Evolutionary conservation across 2,797 vertebrate genomes (phyloP).

Genomic region (Ptychobarbus kaznakovi): DNA sequence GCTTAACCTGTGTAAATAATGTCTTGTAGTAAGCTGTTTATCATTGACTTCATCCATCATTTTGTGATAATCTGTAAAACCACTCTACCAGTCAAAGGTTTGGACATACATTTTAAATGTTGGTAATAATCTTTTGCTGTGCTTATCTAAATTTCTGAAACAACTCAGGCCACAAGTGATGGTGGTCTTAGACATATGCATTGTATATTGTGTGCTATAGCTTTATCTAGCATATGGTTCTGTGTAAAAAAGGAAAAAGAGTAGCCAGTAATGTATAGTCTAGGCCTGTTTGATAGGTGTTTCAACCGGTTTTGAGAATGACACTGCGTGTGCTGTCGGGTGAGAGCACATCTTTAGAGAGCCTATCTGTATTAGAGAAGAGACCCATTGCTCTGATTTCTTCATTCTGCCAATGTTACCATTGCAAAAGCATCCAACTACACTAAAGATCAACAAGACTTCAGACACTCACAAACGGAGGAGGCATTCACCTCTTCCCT

Average conservation of each 20-base stretch:
- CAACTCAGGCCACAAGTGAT: not conserved
- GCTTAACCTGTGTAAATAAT: not conserved
- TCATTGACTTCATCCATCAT: not conserved
- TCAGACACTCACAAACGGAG: not conserved
- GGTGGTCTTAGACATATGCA: not conserved
- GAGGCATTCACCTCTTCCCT: conserved; percentile 13
- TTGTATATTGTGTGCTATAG: not conserved
- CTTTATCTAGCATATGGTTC: not conserved
- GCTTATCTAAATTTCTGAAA: not conserved
- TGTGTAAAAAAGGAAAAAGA: not conserved
- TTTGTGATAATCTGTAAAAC: not conserved
- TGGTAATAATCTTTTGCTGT: too few relatives aligned
- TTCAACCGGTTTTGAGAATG: not conserved
- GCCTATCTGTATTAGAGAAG: not conserved
- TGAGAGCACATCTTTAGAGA: not conserved
- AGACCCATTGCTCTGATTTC: not conserved
- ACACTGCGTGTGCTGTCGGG: not conserved
- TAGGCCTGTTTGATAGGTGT: not conserved
- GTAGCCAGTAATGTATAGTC: not conserved
- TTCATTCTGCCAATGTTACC: not conserved
- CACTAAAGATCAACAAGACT: not conserved
- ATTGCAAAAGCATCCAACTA: not conserved
- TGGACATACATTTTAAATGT: not conserved
- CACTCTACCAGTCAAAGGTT: not conserved
- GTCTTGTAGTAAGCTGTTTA: not conserved